Evolutionary conservation across 1,140 invertebrate species (phyloP).

Genomic region (Brachionus calyciflorus): DNA sequence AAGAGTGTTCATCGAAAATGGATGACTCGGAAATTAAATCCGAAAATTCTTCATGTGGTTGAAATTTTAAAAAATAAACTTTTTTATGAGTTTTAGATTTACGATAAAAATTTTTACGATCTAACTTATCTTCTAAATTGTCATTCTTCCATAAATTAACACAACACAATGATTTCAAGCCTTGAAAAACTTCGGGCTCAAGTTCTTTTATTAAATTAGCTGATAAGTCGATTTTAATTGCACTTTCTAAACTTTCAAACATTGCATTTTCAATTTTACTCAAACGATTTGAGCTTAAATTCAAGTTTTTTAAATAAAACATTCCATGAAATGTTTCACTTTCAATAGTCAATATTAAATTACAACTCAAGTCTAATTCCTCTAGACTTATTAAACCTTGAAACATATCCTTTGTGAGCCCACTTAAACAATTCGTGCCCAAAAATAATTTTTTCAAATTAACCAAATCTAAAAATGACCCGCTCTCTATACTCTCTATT

Average conservation of each 20-base stretch:
- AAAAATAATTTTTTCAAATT: conserved; percentile 14
- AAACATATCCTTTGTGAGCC: background rate
- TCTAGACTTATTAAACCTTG: background rate
- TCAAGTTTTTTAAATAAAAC: conserved; percentile 6
- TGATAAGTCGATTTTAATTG: background rate
- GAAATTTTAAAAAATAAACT: conserved; percentile 26
- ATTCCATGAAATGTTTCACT: background rate
- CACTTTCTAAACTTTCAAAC: conserved; percentile 5
- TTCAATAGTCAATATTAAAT: background rate
- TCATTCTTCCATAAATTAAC: conserved; percentile 39
- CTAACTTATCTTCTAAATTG: background rate
- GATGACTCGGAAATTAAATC: background rate
- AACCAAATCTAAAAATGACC: conserved; percentile 19
- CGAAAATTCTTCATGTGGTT: conserved; percentile 1
- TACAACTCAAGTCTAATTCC: background rate
- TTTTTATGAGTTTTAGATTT: conserved; percentile 19
- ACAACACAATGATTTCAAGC: background rate
- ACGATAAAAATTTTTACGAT: conserved; percentile 1
- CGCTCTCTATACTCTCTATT: background rate
- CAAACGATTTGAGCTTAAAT: background rate
- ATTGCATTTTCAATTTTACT: background rate
- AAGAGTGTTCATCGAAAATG: background rate
- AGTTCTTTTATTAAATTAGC: background rate
- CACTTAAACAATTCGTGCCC: background rate
- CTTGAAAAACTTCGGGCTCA: background rate